A percentile compares a stretch with the other conserved stretches of the same genome.
Conservation (phyloP, 2,888 invertebrate species). For the Sympetrum striolatum region DNA sequence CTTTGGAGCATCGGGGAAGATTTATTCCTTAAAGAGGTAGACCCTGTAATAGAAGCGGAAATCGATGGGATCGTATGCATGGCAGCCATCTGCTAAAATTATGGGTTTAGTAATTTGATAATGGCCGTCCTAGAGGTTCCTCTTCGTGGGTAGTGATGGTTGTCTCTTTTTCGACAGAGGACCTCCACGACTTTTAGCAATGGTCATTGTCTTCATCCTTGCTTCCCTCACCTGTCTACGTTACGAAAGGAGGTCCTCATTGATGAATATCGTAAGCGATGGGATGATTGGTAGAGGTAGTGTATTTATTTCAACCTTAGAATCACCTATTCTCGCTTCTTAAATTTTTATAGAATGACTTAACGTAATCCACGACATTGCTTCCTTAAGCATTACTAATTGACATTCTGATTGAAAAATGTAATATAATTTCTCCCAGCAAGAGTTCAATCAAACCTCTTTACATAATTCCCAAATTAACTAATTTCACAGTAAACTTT, state of each 20-base stretch:
- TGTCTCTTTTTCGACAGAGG: neutral
- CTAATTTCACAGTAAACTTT: too few species aligned
- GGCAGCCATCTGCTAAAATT: neutral
- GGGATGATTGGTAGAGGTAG: neutral
- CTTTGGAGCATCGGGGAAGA: neutral
- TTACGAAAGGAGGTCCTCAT: neutral
- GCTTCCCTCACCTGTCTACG: neutral
- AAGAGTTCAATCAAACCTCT: too few species aligned
- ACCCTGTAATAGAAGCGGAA: conserved; percentile 38
- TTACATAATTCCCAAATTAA: too few species aligned
- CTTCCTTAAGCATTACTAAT: too few species aligned
- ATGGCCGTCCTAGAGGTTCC: neutral
- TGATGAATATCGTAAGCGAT: neutral
- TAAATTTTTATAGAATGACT: too few species aligned
- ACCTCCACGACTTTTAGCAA: conserved; percentile 3
- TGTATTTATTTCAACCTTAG: neutral
- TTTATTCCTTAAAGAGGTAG: neutral
- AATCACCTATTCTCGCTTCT: too few species aligned
- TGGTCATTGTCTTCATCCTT: neutral
- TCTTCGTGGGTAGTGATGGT: neutral
- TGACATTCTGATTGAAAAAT: too few species aligned
- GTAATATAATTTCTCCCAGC: too few species aligned
- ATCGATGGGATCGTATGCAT: neutral
- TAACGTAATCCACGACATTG: too few species aligned
- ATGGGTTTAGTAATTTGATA: conserved; percentile 29